phyloP scores from a whole-genome alignment of 2,888 invertebrate genomes.

The Agrotis exclamationis region DNA sequence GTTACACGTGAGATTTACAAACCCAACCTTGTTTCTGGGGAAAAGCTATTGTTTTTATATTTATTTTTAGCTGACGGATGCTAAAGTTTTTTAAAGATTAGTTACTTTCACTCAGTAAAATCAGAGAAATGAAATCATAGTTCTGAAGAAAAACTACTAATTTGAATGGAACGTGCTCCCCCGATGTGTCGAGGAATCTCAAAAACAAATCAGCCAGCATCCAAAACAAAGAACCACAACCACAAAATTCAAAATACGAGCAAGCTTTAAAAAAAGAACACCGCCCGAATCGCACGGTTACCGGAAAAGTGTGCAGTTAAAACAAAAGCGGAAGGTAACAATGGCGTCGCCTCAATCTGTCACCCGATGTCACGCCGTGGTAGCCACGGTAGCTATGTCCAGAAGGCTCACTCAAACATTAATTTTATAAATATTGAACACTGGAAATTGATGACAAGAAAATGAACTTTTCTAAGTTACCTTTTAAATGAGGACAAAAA shows the following conservation, averaged over 20 bases:
- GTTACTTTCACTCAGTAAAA: neutral
- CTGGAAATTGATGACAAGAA: too few species aligned
- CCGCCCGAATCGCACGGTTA: conserved; percentile 51
- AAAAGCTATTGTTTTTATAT: too few species aligned
- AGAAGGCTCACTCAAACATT: conserved; percentile 34
- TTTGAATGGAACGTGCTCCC: neutral
- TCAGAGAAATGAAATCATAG: too few species aligned
- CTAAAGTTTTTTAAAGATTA: neutral
- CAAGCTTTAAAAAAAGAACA: conserved; percentile 48
- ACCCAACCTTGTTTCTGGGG: neutral
- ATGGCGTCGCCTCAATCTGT: conserved; percentile 76
- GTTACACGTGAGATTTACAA: neutral
- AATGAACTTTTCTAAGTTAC: too few species aligned
- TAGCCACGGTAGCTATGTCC: neutral
- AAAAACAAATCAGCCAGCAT: conserved; percentile 45
- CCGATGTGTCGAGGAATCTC: neutral
- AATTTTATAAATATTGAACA: too few species aligned
- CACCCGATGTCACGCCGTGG: conserved; percentile 63
- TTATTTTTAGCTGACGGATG: neutral
- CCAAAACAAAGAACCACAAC: conserved; percentile 32
- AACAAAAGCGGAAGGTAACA: conserved; percentile 71
- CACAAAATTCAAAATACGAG: conserved; percentile 54
- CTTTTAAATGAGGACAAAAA: too few species aligned
- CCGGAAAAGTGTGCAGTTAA: conserved; percentile 70
- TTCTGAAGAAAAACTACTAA: neutral